Conservation (phyloP, 2,888 invertebrate genomes). For the Thyatira batis region DNA sequence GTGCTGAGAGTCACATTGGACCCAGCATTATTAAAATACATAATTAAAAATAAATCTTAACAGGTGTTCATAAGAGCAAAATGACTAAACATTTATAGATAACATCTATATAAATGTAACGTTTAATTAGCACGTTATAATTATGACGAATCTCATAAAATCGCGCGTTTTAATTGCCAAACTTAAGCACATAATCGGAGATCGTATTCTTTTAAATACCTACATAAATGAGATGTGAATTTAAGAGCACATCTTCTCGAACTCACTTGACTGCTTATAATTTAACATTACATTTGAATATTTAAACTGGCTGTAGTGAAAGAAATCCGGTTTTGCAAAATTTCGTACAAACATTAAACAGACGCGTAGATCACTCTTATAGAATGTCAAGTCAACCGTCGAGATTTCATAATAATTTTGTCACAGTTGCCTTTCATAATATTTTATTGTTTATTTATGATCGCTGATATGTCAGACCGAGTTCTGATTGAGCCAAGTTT, state of each 20-base stretch:
- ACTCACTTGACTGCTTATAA: constrained; percentile 17
- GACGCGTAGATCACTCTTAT: constrained; percentile 16
- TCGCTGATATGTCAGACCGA: background rate
- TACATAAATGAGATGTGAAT: background rate
- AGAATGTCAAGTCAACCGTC: constrained; percentile 23
- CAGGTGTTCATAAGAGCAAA: constrained; percentile 30
- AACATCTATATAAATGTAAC: constrained; percentile 21
- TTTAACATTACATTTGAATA: constrained; percentile 45
- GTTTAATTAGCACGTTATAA: constrained; percentile 30
- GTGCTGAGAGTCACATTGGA: constrained; percentile 20
- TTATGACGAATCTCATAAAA: constrained; percentile 17
- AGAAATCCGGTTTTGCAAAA: constrained; percentile 32
- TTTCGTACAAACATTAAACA: constrained; percentile 16
- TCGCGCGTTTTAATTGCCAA: constrained; percentile 21
- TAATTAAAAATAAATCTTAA: constrained; percentile 9
- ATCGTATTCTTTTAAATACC: constrained; percentile 13
- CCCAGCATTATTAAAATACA: constrained; percentile 13
- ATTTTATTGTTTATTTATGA: background rate
- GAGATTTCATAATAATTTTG: constrained; percentile 1
- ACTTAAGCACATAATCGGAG: constrained; percentile 9
- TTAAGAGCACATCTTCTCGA: constrained; percentile 11
- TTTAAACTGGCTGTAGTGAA: constrained; percentile 33
- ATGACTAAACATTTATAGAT: constrained; percentile 12
- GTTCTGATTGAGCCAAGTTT: background rate
- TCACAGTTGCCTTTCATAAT: background rate